Conservation (phyloP, 2,888 invertebrate genomes). For the Melipona beecheii region DNA sequence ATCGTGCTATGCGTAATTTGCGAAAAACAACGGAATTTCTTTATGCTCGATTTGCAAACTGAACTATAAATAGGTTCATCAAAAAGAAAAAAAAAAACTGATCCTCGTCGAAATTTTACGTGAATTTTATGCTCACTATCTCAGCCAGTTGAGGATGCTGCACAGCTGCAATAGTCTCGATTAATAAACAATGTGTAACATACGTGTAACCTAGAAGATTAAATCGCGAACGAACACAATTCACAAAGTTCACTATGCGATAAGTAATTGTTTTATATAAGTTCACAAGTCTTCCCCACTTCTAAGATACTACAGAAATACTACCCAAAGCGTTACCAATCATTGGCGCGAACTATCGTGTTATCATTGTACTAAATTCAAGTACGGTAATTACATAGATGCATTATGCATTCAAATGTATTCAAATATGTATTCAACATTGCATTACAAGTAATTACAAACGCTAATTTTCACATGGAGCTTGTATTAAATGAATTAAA, state of each 20-base stretch:
- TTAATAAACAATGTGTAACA: conserved; percentile 41
- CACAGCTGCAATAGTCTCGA: conserved; percentile 4
- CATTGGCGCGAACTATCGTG: conserved; percentile 35
- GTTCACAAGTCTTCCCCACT: conserved; percentile 34
- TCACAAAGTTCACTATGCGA: conserved; percentile 41
- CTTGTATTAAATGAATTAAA: neutral
- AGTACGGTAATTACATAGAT: conserved; percentile 1
- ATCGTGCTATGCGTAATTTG: conserved; percentile 50
- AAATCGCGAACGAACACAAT: conserved; percentile 29
- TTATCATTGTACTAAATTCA: conserved; percentile 31
- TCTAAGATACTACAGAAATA: conserved; percentile 20
- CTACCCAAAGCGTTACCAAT: conserved; percentile 13
- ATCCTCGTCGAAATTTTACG: neutral
- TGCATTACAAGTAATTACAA: no score
- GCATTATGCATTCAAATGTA: neutral
- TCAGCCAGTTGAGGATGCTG: neutral
- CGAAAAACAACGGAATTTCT: neutral
- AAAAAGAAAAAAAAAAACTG: conserved; percentile 10
- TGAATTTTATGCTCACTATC: neutral
- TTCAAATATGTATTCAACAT: neutral
- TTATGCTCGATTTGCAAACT: neutral
- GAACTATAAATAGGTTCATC: conserved; percentile 10
- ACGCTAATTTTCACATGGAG: neutral
- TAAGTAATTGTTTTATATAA: conserved; percentile 57
- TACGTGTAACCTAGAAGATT: conserved; percentile 42